Percentiles rank a stretch among this genome's conserved stretches.
phyloP scores from a whole-genome alignment of 2,113 vertebrate species.

The Menidia beryllina region DNA sequence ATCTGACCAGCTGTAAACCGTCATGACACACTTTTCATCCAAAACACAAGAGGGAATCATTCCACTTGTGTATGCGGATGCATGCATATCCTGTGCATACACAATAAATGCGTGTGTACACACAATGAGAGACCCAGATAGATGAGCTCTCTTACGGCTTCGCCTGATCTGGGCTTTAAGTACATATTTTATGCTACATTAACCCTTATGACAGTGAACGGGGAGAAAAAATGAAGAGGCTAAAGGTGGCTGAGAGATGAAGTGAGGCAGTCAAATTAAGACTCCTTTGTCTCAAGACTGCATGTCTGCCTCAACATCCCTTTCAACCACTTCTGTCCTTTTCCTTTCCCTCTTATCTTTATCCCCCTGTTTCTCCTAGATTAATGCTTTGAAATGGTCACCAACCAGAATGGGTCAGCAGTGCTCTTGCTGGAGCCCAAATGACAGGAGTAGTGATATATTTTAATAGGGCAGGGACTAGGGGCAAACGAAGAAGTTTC shows the following conservation, averaged over 20 bases:
- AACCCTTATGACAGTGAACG: slow-evolving; percentile 52
- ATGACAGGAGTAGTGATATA: slow-evolving; percentile 73
- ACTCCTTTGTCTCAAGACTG: slow-evolving; percentile 36
- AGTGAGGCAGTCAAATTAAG: slow-evolving; percentile 43
- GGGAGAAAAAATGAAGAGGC: slow-evolving; percentile 41
- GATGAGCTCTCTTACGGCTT: slow-evolving; percentile 49
- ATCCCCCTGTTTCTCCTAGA: slow-evolving; percentile 58
- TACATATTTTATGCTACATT: slow-evolving; percentile 79
- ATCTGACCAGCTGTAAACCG: not conserved
- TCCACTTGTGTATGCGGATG: not conserved
- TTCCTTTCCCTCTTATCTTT: slow-evolving; percentile 52
- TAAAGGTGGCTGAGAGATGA: slow-evolving; percentile 34
- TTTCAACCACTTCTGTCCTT: slow-evolving; percentile 40
- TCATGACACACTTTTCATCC: not conserved
- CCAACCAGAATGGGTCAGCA: slow-evolving; percentile 62
- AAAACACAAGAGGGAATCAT: slow-evolving; percentile 14
- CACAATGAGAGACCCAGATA: slow-evolving; percentile 28
- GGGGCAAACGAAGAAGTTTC: slow-evolving; percentile 64
- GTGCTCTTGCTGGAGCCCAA: slow-evolving; percentile 65
- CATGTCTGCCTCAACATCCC: slow-evolving; percentile 37
- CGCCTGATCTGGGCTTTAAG: slow-evolving; percentile 72
- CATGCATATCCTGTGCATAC: not conserved
- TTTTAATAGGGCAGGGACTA: slow-evolving; percentile 75
- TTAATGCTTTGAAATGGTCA: slow-evolving; percentile 71
- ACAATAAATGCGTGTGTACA: not conserved